These are phyloP conservation scores for Octomys mimax DNA, from an alignment of 2,797 vertebrate genomes.

Conservation along the genomic window DNA sequence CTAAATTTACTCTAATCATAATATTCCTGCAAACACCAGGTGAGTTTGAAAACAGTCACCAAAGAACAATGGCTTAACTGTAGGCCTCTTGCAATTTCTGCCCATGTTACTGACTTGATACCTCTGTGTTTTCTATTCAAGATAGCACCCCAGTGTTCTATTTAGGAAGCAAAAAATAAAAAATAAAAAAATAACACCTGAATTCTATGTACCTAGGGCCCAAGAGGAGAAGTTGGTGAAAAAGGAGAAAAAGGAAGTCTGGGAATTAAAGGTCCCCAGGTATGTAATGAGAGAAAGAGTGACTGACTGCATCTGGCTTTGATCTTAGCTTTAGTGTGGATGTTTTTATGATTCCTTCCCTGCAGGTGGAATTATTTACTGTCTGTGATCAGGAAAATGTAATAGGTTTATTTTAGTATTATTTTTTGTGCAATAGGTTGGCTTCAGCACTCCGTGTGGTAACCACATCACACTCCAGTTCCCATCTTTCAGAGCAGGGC, in stretches of 20 bases:
- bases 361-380: neutral
- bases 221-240: constrained; percentile 80
- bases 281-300: constrained; percentile 56
- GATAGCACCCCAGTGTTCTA: neutral
- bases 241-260: constrained; percentile 80
- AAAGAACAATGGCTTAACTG: neutral
- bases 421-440: neutral
- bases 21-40: neutral
- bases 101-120: neutral
- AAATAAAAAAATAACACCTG: constrained; percentile 61
- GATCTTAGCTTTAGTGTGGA: neutral
- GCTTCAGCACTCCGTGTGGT: neutral
- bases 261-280: constrained; percentile 83
- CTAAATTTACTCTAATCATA: neutral
- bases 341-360: neutral
- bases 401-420: neutral
- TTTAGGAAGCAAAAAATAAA: neutral
- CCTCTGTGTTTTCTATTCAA: neutral
- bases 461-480: neutral
- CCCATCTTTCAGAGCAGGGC: neutral
- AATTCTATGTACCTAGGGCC: constrained; percentile 74
- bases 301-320: neutral
- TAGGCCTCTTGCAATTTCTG: neutral
- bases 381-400: neutral
- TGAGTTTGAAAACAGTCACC: neutral